These are phyloP conservation scores for Bambusicola thoracicus DNA, from an alignment of 2,113 vertebrate genomes.

Conservation along the genomic window DNA sequence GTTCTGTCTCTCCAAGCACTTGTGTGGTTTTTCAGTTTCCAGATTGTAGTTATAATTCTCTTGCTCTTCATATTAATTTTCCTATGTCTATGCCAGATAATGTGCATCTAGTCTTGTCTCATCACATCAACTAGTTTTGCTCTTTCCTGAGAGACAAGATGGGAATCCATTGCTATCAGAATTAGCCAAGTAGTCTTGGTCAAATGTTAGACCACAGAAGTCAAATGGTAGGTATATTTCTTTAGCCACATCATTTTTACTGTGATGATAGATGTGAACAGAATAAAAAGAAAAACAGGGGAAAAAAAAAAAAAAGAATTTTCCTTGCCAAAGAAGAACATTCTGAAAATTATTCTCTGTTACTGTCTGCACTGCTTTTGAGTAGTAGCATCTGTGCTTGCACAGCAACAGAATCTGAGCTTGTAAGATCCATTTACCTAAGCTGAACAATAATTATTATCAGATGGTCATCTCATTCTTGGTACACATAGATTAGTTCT, in stretches of 20 bases:
- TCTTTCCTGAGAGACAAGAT: background rate
- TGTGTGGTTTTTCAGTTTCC: background rate
- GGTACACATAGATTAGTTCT: background rate
- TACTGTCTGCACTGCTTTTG: background rate
- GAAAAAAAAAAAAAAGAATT: background rate
- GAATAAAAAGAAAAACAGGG: constrained; percentile 17
- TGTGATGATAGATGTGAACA: background rate
- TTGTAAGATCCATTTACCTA: background rate
- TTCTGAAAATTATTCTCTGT: background rate
- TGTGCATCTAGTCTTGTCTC: background rate
- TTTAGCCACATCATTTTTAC: background rate
- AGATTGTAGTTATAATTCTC: background rate
- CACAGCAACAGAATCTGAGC: accelerated
- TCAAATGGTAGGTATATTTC: background rate
- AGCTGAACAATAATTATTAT: background rate
- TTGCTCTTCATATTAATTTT: background rate
- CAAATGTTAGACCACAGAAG: background rate
- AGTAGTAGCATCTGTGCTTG: background rate
- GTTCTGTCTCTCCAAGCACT: background rate
- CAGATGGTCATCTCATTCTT: background rate
- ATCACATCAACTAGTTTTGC: background rate
- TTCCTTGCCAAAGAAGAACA: background rate
- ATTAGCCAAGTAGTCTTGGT: background rate
- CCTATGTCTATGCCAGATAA: background rate
- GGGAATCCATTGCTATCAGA: background rate